Conservation (phyloP, 2,888 invertebrate genomes). For the Drosophila gaucha region DNA sequence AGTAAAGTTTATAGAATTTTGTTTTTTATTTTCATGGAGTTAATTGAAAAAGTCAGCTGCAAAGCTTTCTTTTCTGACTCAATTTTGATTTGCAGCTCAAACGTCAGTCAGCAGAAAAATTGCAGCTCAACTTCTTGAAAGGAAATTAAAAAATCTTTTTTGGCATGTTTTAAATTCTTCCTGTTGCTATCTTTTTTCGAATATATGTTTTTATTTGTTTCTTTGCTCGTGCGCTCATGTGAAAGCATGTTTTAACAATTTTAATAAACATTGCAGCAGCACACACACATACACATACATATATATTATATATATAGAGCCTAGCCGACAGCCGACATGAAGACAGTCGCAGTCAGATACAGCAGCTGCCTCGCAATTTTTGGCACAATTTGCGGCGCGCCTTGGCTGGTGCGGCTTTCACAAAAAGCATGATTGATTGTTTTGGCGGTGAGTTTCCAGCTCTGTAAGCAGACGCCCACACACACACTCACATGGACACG, state of each 20-base stretch:
- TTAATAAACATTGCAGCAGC: conserved; percentile 4
- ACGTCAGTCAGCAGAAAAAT: not conserved
- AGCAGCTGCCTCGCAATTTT: conserved; percentile 23
- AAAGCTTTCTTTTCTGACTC: not conserved
- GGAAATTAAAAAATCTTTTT: conserved; percentile 1
- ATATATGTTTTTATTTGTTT: not conserved
- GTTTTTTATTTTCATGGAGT: too few relatives aligned
- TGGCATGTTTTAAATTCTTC: not conserved
- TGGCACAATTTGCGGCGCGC: conserved; percentile 45
- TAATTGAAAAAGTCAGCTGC: too few relatives aligned
- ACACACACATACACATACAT: not conserved
- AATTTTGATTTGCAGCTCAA: not conserved
- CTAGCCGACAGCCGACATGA: conserved; percentile 1
- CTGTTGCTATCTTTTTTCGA: too few relatives aligned
- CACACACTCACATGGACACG: conserved; percentile 2
- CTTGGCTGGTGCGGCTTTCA: conserved; percentile 15
- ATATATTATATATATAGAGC: not conserved
- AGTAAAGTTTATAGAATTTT: not conserved
- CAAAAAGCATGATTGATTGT: conserved; percentile 72
- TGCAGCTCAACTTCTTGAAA: not conserved
- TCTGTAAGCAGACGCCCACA: conserved; percentile 12
- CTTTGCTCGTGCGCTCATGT: not conserved
- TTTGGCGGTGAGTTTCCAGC: conserved; percentile 48
- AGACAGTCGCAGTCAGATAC: conserved; percentile 15
- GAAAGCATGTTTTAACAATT: conserved; percentile 20